These are phyloP conservation scores for Hemibagrus guttatus DNA, from an alignment of 2,797 vertebrate species.

Conservation along the genomic window DNA sequence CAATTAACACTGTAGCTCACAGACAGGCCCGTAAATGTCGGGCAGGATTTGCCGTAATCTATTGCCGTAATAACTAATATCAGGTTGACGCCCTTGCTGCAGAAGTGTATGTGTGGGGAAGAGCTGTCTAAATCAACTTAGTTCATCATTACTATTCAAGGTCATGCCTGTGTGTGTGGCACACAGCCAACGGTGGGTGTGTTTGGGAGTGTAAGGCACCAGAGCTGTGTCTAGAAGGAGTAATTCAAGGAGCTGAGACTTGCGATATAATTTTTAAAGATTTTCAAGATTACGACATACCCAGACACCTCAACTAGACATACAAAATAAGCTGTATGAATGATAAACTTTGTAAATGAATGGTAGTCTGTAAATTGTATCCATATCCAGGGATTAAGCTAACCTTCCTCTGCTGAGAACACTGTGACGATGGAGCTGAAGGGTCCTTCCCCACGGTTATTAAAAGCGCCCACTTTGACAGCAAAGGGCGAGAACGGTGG, in stretches of 20 bases:
- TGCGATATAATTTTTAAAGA: not conserved
- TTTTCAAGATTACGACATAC: not conserved
- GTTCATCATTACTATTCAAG: constrained; percentile 69
- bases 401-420: constrained; percentile 94
- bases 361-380: not conserved
- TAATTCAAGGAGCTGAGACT: not conserved
- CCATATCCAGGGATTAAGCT: constrained; percentile 2
- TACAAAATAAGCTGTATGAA: not conserved
- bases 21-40: constrained; percentile 73
- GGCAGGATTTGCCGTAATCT: constrained; percentile 77
- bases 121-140: constrained; percentile 57
- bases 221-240: not conserved
- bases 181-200: constrained; percentile 16
- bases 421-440: constrained; percentile 87
- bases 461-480: constrained; percentile 91
- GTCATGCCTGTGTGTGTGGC: constrained; percentile 58
- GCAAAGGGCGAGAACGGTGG: constrained; percentile 88
- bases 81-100: constrained; percentile 68
- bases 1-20: constrained; percentile 77
- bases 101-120: constrained; percentile 45
- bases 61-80: constrained; percentile 76
- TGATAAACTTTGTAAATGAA: not conserved
- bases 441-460: constrained; percentile 92
- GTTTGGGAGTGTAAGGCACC: constrained; percentile 11
- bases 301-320: not conserved